phyloP scores from a whole-genome alignment of 2,797 vertebrate species.

The Macropus fuliginosus region DNA sequence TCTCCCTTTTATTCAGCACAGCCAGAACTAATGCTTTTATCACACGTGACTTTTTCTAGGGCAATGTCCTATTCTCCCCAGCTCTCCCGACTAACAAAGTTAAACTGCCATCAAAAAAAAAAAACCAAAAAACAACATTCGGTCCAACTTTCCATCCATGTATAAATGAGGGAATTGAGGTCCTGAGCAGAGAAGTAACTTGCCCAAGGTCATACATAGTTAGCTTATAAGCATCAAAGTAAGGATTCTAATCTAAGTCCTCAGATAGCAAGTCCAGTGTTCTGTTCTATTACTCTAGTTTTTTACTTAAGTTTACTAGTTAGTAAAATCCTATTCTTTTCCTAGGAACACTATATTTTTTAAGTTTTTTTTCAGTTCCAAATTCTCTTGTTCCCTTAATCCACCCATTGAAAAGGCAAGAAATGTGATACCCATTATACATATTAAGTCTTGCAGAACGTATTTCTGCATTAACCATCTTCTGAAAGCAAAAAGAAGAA shows the following conservation, averaged over 20 bases:
- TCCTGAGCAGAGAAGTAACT: not conserved
- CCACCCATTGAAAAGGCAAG: not conserved
- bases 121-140: not conserved
- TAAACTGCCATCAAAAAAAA: not conserved
- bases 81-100: constrained; percentile 74
- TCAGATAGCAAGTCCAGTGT: not conserved
- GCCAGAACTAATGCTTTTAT: constrained; percentile 93
- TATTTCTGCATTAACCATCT: not conserved
- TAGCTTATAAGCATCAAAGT: not conserved
- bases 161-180: not conserved
- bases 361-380: not conserved
- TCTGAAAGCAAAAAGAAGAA: not conserved
- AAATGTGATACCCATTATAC: not conserved
- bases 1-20: constrained; percentile 91
- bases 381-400: not conserved
- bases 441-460: not conserved
- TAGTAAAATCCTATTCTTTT: not conserved
- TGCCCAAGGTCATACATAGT: not conserved
- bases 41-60: constrained; percentile 85
- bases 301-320: not conserved
- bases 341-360: not conserved
- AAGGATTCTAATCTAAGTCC: not conserved
- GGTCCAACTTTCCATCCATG: not conserved
- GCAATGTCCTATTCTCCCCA: not conserved
- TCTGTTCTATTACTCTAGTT: not conserved